Evolutionary conservation across 2,113 vertebrate genomes (phyloP), one percentile per base, ranked within the genome.

Genomic region (Corythoichthys intestinalis): DNA sequence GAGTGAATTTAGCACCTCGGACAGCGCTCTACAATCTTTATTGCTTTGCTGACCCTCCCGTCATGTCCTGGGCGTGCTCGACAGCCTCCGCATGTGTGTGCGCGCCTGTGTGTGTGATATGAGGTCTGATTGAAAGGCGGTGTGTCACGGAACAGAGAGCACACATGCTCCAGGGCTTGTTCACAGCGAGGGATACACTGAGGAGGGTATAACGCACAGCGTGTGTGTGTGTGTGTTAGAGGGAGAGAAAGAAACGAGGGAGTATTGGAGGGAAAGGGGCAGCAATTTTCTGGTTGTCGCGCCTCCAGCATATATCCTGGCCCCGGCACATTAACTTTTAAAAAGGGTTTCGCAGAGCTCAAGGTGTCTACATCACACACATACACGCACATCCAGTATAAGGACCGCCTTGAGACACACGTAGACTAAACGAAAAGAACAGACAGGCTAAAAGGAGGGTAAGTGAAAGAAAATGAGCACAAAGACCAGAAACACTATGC

Each of bases 51-150:
- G 94, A 96, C 94, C 94, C 92, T 94, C 93, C 94, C 94, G 93
- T 97, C 97, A 98, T 98, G 96, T 96, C 94, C 94, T 86, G 82
- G 82, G 77, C 67, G 85, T 82, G 83, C 84, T 86, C 82, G 83
- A 83, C 86, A 87, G 86, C 83, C 79, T 81, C 79, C 77, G 67
- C 93, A 93, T 94, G 94, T 92, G 92, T 91, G 59, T 46, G 49
- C 44, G 70, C 54, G 70, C 56, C 69, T 68, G 71, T 49, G 77
- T 76, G 90, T 92, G 91, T 87, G 92, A 93, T 95, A 94, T 93
- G 94, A 91, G 93, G 92, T 93, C 95, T 96, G 96, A 98, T 96
- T 98, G 96, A 98, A 96, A 97, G 95, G 95, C 95, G 93, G 96
- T 94, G 96, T 97, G 96, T 96, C 95, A 95, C 93, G 93, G 93